Percentiles rank a stretch among this genome's conserved stretches.
These are phyloP conservation scores for Ophraella communa DNA, from an alignment of 2,888 invertebrate species.

Conservation along the genomic window DNA sequence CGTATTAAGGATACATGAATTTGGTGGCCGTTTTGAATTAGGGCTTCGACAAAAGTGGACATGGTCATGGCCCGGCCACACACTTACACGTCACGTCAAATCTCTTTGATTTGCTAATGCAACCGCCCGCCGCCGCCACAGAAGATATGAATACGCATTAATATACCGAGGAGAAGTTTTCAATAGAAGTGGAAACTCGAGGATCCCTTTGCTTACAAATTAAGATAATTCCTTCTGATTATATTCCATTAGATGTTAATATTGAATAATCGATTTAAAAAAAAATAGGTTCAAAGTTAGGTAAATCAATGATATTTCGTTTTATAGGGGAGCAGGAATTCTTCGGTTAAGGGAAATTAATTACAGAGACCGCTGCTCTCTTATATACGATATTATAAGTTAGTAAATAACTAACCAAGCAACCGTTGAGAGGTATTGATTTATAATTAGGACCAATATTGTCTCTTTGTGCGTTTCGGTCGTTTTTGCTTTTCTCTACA, in stretches of 20 bases:
- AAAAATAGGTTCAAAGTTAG: too few species aligned
- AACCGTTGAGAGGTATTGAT: slow-evolving; percentile 58
- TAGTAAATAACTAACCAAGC: slow-evolving; percentile 49
- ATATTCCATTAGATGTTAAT: too few species aligned
- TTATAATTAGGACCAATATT: slow-evolving; percentile 54
- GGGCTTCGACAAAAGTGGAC: slow-evolving; percentile 27
- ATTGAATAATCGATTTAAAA: too few species aligned
- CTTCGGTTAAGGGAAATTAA: slow-evolving; percentile 58
- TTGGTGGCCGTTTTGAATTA: slow-evolving; percentile 29
- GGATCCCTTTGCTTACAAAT: neutral
- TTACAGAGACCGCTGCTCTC: slow-evolving; percentile 50
- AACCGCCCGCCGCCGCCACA: slow-evolving; percentile 38
- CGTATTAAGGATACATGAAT: slow-evolving; percentile 47
- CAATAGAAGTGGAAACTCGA: slow-evolving; percentile 2
- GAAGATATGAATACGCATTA: slow-evolving; percentile 48
- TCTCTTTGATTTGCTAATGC: slow-evolving; percentile 48
- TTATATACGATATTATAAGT: slow-evolving; percentile 49
- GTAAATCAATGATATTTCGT: too few species aligned
- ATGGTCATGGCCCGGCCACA: slow-evolving; percentile 35
- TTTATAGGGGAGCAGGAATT: slow-evolving; percentile 57
- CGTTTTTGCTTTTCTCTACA: slow-evolving; percentile 19
- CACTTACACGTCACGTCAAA: slow-evolving; percentile 43
- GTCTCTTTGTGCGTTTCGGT: slow-evolving; percentile 40
- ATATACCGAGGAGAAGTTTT: slow-evolving; percentile 45
- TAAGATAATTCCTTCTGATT: too few species aligned